These are phyloP conservation scores for Lydus trimaculatus DNA, from an alignment of 2,888 invertebrate species.

Conservation along the genomic window DNA sequence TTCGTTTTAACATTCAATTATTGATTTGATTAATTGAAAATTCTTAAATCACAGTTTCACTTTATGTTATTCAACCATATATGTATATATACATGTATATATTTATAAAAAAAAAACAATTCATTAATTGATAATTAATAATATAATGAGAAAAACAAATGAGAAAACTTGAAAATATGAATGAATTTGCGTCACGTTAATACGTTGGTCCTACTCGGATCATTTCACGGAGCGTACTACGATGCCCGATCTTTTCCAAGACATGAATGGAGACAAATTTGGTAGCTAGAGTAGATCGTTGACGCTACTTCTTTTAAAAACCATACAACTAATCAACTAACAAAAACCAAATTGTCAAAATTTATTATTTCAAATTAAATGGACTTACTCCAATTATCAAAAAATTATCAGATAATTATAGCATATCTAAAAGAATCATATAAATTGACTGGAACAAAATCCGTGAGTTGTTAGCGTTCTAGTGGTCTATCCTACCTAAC, in stretches of 20 bases:
- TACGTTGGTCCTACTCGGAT: conserved; percentile 50
- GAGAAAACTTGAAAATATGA: conserved; percentile 37
- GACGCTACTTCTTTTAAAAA: conserved; percentile 26
- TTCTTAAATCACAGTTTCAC: background rate
- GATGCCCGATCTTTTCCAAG: conserved; percentile 46
- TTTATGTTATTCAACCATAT: background rate
- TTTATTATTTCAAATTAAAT: background rate
- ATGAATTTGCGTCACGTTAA: conserved; percentile 52
- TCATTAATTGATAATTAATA: conserved; percentile 2
- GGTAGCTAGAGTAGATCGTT: conserved; percentile 36
- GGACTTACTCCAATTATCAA: background rate
- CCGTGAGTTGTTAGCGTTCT: conserved; percentile 58
- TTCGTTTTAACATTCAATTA: conserved; percentile 1
- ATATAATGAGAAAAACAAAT: conserved; percentile 16
- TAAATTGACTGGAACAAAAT: background rate
- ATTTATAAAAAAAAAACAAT: conserved; percentile 5
- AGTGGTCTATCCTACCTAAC: conserved; percentile 55
- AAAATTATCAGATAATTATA: background rate
- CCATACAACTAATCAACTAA: conserved; percentile 7
- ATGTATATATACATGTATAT: no score
- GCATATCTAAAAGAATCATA: background rate
- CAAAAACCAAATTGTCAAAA: conserved; percentile 9
- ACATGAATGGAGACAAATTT: conserved; percentile 53
- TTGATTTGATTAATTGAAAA: background rate
- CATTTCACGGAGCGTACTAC: conserved; percentile 54